phyloP scores from a whole-genome alignment of 2,888 invertebrate species.

The Acanthococcus lagerstroemiae region DNA sequence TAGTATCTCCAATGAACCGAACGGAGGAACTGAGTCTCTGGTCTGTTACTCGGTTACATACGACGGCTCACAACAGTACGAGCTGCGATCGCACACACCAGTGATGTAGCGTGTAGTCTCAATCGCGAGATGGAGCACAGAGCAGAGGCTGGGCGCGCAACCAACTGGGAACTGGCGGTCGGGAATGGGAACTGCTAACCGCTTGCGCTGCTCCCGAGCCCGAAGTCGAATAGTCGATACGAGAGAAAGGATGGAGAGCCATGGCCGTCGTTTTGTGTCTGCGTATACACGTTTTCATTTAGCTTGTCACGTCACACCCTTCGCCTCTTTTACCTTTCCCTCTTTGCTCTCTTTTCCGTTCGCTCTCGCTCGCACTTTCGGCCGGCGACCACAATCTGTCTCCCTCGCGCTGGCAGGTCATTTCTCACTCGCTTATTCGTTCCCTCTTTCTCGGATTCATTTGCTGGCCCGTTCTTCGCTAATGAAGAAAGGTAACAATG shows the following conservation, averaged over 20 bases:
- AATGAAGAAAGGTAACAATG: conserved; percentile 21
- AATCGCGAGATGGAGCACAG: neutral
- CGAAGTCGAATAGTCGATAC: neutral
- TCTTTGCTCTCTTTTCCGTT: neutral
- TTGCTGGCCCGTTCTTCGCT: neutral
- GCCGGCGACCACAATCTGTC: no score
- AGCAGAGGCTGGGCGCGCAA: conserved; percentile 10
- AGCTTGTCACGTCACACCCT: conserved; percentile 12
- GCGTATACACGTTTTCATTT: neutral
- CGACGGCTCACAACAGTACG: neutral
- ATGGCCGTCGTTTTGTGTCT: neutral
- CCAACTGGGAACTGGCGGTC: neutral
- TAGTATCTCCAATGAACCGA: neutral
- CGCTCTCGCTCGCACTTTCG: neutral
- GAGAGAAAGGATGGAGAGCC: conserved; percentile 8
- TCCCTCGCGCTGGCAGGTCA: no score
- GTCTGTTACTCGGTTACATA: neutral
- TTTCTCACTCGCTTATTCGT: no score
- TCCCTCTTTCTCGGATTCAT: no score
- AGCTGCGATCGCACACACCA: neutral
- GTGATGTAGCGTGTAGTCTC: neutral
- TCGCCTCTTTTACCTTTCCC: conserved; percentile 8
- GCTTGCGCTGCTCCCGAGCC: neutral
- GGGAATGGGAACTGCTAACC: no score
- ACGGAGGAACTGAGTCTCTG: no score